These are phyloP conservation scores for Ectemnius cavifrons DNA, from an alignment of 2,888 invertebrate species.

Conservation along the genomic window DNA sequence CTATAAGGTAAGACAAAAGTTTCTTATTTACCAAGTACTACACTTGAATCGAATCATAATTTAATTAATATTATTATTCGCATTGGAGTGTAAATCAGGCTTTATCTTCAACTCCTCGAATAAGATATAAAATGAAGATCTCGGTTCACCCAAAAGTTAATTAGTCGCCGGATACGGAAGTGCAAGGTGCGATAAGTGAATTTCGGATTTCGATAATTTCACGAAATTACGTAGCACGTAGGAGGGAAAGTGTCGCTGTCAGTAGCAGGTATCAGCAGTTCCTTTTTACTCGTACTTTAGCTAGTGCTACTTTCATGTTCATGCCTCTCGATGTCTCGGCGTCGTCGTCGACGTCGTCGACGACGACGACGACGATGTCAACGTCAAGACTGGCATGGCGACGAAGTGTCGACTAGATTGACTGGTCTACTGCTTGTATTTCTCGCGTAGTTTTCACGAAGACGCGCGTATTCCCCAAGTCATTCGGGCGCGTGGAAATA, in stretches of 20 bases:
- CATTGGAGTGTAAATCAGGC: no score
- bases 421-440: conserved; percentile 7
- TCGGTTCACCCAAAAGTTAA: conserved; percentile 37
- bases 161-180: conserved; percentile 30
- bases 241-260: conserved; percentile 41
- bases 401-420: no score
- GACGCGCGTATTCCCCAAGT: no score
- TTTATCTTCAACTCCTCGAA: no score
- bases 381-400: no score
- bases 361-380: no score
- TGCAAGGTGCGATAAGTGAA: conserved; percentile 48
- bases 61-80: no score
- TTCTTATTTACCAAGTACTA: not conserved
- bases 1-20: conserved; percentile 82
- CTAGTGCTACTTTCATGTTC: conserved; percentile 13
- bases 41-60: no score
- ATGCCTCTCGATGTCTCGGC: not conserved
- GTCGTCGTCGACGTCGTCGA: no score
- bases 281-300: conserved; percentile 40
- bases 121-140: conserved; percentile 4
- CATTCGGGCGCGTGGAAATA: conserved; percentile 28
- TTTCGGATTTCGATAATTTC: conserved; percentile 52
- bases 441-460: conserved; percentile 19
- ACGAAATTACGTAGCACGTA: conserved; percentile 44
- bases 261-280: conserved; percentile 54